phyloP scores from a whole-genome alignment of 1,140 invertebrate genomes.

The Laupala kohalensis region DNA sequence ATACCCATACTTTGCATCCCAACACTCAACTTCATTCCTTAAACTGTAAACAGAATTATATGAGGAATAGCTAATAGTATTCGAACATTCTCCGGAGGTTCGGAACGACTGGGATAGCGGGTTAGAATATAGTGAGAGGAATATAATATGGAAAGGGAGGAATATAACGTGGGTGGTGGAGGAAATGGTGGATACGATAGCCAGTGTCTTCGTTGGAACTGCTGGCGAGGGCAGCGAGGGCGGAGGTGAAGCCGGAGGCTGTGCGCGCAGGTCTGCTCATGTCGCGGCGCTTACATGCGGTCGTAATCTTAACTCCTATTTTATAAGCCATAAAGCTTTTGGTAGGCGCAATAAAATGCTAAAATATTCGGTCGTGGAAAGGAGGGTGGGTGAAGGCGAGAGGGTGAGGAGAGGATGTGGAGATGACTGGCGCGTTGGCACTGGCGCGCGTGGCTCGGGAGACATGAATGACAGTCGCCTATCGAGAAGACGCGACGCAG shows the following conservation, averaged over 20 bases:
- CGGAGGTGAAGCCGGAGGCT: not conserved
- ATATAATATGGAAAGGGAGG: too few species aligned
- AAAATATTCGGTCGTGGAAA: slow-evolving; percentile 3
- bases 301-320: not conserved
- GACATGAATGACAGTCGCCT: not conserved
- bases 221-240: not conserved
- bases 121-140: too few species aligned
- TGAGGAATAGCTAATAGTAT: not conserved
- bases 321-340: not conserved
- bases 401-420: not conserved
- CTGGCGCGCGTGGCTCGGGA: not conserved
- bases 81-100: not conserved
- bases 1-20: not conserved
- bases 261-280: too few species aligned
- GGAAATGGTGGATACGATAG: not conserved
- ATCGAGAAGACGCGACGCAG: too few species aligned
- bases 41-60: not conserved
- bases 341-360: not conserved
- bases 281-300: not conserved
- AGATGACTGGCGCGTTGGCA: not conserved
- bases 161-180: too few species aligned
- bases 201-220: too few species aligned
- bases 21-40: not conserved
- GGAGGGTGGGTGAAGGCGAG: slow-evolving; percentile 4
- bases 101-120: not conserved